phyloP scores from a whole-genome alignment of 2,797 vertebrate genomes.

The Coracias cyanogaster region DNA sequence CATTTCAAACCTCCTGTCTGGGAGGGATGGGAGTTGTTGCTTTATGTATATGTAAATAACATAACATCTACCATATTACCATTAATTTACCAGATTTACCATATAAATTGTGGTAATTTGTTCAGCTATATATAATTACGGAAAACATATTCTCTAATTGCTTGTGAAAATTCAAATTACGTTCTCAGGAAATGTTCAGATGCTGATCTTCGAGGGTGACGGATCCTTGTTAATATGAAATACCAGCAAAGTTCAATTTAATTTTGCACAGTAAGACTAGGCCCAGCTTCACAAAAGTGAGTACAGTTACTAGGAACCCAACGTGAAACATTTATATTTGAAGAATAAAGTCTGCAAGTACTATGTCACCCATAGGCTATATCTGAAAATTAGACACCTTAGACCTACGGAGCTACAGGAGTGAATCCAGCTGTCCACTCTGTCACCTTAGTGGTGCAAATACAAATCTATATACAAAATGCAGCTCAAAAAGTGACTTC shows the following conservation, averaged over 20 bases:
- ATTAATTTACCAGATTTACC: neutral
- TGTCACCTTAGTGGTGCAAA: neutral
- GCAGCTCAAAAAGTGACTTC: neutral
- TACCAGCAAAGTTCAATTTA: neutral
- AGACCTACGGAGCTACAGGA: neutral
- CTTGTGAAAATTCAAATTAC: conserved; percentile 39
- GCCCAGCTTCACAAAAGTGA: neutral
- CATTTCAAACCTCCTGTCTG: neutral
- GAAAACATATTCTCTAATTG: neutral
- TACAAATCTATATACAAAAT: neutral
- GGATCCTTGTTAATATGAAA: neutral
- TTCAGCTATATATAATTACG: neutral
- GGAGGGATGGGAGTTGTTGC: neutral
- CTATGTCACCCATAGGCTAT: neutral
- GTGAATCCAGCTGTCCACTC: neutral
- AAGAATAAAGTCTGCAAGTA: neutral
- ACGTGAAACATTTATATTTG: neutral
- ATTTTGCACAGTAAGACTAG: neutral
- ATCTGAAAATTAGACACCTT: neutral
- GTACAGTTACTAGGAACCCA: neutral
- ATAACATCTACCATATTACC: neutral
- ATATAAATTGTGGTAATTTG: neutral
- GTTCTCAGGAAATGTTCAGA: neutral
- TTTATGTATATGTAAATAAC: neutral
- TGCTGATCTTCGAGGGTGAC: neutral